A percentile compares a stretch with the other conserved stretches of the same genome.
These are phyloP conservation scores for Muscidifurax raptorellus DNA, from an alignment of 1,140 invertebrate species.

Conservation along the genomic window DNA sequence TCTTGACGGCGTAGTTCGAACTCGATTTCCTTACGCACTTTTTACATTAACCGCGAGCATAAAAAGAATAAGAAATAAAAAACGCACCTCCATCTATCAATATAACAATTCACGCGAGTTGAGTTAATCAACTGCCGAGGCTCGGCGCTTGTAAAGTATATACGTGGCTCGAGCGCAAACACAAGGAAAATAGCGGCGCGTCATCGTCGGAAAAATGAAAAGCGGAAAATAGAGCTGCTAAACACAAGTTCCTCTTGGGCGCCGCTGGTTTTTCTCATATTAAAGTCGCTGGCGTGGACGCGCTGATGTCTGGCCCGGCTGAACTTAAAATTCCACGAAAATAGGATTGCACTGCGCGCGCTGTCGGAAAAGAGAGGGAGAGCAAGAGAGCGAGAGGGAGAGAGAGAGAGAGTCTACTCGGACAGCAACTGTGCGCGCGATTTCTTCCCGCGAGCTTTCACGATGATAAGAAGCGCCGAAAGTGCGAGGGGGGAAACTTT, in stretches of 20 bases:
- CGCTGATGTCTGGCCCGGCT: neutral
- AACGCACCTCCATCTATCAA: constrained; percentile 11
- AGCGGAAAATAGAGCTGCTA: too few relatives aligned
- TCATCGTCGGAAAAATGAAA: constrained; percentile 21
- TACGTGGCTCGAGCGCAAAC: neutral
- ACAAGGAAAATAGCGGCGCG: constrained; percentile 9
- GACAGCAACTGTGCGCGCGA: constrained; percentile 37
- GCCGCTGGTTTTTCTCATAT: too few relatives aligned
- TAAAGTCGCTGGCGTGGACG: neutral
- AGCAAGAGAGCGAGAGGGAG: neutral
- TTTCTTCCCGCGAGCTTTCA: constrained; percentile 30
- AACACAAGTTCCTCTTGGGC: constrained; percentile 1
- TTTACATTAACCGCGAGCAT: too few relatives aligned
- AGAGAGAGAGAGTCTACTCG: neutral
- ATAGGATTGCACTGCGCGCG: neutral
- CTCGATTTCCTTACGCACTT: too few relatives aligned
- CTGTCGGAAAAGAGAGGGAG: neutral
- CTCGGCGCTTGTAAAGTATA: neutral
- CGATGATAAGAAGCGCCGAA: constrained; percentile 12
- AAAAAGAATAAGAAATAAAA: too few relatives aligned
- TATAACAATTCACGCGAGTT: constrained; percentile 25
- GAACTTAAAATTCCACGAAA: constrained; percentile 16
- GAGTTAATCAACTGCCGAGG: neutral
- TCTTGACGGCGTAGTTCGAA: too few relatives aligned
- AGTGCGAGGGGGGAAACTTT: constrained; percentile 34